Percentiles rank a stretch among this genome's conserved stretches.
phyloP scores from a whole-genome alignment of 2,113 vertebrate genomes.

The Falcunculus frontatus region DNA sequence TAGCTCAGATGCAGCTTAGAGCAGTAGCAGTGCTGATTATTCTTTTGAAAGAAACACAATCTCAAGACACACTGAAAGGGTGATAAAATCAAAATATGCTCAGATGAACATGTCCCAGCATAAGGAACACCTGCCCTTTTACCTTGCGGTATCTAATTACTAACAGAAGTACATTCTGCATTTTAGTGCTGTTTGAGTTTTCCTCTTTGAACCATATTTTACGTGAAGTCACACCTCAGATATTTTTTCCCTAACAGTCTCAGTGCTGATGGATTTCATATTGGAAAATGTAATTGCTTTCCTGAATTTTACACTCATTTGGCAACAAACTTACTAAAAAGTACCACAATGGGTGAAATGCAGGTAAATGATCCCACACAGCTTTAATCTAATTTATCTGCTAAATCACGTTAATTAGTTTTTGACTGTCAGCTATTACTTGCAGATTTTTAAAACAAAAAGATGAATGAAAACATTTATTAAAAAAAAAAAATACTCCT shows the following conservation, averaged over 20 bases:
- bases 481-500: not conserved
- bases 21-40: not conserved
- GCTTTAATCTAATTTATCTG: conserved; percentile 7
- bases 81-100: not conserved
- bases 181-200: not conserved
- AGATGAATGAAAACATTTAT: not conserved
- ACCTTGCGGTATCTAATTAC: not conserved
- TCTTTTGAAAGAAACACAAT: not conserved
- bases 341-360: not conserved
- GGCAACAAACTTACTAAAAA: conserved; percentile 15
- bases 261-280: not conserved
- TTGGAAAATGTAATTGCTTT: conserved; percentile 24
- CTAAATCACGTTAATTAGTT: conserved; percentile 23
- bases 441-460: not conserved
- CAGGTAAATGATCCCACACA: conserved; percentile 11
- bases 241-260: not conserved
- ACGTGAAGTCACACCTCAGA: not conserved
- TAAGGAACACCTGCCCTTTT: not conserved
- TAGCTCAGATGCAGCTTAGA: not conserved
- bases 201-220: not conserved
- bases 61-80: not conserved
- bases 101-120: not conserved
- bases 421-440: not conserved
- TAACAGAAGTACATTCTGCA: not conserved
- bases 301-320: not conserved